Base-by-base conservation (phyloP, 2,888 invertebrate genomes). In the Synergus umbraculus region DNA sequence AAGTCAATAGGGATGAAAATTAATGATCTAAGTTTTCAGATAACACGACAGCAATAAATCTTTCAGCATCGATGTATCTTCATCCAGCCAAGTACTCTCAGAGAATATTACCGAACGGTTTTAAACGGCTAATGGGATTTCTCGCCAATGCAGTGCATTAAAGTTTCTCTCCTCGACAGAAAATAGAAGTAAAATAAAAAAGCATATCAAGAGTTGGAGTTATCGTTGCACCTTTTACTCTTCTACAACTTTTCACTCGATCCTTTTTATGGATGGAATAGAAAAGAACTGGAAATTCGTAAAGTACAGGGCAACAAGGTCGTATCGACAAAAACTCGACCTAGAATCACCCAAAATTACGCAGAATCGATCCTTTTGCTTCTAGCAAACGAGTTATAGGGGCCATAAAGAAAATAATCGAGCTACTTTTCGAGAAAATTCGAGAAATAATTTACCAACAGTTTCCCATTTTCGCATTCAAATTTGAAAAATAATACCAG, bases 51-150 rank as follows among this genome's bases (percentile, higher is more conserved):
- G 18, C 67, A 18, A 67, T 67, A 67, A 67, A 67, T 67, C 67
- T 67, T 12, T 44, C 15, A 29, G 4, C 13, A 13, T 15, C 15
- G 41, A 41, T 44, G 41, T 66, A 43, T 66, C 66, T 66, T 66
- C 43, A 66, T 66, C 43, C 43, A n/a, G 4, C n/a, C 5, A 69
- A 69, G 49, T 69, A 69, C 49, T 49, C 37, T 49, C 29, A 15
- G 69, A 29, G 37, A 69, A 69, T 49, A 69, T 54, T 69, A 29
- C 18, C 69, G 29, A 69, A 67, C 67, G n/a, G 22, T 67, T 69
- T 49, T 46, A 69, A 69, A 54, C 49, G 13, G 69, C 29, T 69
- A 54, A 69, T 69, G 9, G 69, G 69, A 69, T 69, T 69, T 69
- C 49, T 18, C 49, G 46, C 69, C 69, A 69, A 49, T 69, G 13